These are phyloP conservation scores for Pedetes capensis DNA, from an alignment of 2,113 vertebrate species.

Conservation along the genomic window DNA sequence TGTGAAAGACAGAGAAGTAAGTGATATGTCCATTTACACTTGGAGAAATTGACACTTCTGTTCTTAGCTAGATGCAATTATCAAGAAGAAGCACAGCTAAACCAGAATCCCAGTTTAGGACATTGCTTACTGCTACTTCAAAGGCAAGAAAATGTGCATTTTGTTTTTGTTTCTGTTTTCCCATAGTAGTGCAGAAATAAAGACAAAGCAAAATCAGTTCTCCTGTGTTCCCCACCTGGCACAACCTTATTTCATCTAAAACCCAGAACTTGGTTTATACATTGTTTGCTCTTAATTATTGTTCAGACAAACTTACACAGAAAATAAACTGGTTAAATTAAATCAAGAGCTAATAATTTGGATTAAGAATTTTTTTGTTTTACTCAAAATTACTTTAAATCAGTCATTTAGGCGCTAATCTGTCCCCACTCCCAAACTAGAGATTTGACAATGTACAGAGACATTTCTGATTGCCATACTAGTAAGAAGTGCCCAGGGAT, in stretches of 20 bases:
- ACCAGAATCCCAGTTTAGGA: background rate
- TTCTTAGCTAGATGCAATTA: constrained; percentile 17
- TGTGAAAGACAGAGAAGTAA: background rate
- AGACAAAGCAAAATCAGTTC: background rate
- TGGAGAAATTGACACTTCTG: background rate
- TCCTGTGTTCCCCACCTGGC: background rate
- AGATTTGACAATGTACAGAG: background rate
- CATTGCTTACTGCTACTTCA: background rate
- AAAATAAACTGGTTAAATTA: background rate
- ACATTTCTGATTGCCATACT: background rate
- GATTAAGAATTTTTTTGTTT: background rate
- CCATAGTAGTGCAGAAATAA: background rate
- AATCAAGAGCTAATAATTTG: background rate
- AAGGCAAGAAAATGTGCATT: background rate
- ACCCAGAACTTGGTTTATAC: background rate
- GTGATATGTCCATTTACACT: background rate
- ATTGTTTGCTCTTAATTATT: background rate
- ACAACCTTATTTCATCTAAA: background rate
- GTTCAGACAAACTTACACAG: background rate
- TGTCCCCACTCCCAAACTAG: background rate
- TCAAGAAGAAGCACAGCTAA: background rate
- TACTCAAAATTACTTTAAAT: background rate
- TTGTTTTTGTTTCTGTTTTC: background rate
- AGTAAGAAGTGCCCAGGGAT: background rate
- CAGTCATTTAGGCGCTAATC: background rate